Conservation (phyloP, 2,113 vertebrate species). For the Panthera tigris region DNA sequence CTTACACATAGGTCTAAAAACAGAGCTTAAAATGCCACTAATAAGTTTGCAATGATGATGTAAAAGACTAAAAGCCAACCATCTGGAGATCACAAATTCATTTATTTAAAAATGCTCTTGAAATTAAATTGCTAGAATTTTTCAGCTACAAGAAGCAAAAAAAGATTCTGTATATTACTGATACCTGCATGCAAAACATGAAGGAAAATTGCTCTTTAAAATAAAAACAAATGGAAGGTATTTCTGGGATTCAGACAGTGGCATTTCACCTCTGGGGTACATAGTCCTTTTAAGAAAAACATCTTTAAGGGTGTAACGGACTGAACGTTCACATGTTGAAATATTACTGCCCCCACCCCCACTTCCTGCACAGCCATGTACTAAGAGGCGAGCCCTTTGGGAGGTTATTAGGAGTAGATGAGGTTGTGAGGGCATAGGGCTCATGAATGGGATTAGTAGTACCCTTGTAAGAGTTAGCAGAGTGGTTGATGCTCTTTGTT, state of each 20-base stretch:
- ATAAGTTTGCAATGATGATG: conserved; percentile 45
- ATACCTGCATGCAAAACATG: neutral
- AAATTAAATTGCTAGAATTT: conserved; percentile 16
- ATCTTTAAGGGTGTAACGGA: neutral
- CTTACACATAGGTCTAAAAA: neutral
- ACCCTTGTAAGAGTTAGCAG: neutral
- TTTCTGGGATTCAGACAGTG: neutral
- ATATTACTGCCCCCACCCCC: neutral
- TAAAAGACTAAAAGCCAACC: neutral
- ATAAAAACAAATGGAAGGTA: neutral
- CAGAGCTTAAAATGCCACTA: conserved; percentile 37
- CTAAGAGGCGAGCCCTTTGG: neutral
- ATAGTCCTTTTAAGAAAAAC: conserved; percentile 15
- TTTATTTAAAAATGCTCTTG: conserved; percentile 47
- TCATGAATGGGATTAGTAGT: neutral
- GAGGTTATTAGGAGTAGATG: neutral
- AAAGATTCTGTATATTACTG: neutral
- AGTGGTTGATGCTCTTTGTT: neutral
- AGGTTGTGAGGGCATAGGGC: neutral
- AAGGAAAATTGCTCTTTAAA: neutral
- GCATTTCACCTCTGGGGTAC: neutral
- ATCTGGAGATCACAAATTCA: conserved; percentile 28
- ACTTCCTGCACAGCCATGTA: neutral
- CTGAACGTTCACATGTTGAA: neutral
- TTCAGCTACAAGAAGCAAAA: conserved; percentile 28